Conservation (phyloP, 2,888 invertebrate genomes). For the Cenopis cana region DNA sequence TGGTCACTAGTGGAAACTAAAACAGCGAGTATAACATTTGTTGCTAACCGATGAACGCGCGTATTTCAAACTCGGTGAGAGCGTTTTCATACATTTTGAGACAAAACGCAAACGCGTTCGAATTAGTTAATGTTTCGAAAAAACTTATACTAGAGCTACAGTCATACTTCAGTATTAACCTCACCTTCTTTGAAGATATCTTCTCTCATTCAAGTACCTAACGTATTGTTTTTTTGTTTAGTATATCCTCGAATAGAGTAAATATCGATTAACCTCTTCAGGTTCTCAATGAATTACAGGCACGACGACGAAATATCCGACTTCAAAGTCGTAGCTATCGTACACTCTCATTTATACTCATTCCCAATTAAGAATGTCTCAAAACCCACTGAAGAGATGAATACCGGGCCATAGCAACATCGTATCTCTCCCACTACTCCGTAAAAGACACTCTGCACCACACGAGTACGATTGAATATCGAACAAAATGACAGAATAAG, state of each 20-base stretch:
- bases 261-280: neutral
- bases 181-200: too few species aligned
- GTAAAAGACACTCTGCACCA: neutral
- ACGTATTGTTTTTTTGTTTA: neutral
- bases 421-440: neutral
- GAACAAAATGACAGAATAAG: neutral
- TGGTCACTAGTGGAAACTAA: too few species aligned
- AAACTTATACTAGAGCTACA: too few species aligned
- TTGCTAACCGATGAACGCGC: too few species aligned
- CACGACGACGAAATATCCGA: neutral
- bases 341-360: constrained; percentile 4
- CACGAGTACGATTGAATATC: neutral
- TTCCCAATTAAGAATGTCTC: constrained; percentile 18
- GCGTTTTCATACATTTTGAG: too few species aligned
- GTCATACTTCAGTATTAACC: too few species aligned
- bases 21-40: too few species aligned
- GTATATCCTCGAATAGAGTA: neutral
- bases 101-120: too few species aligned
- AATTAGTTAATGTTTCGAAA: too few species aligned
- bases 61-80: too few species aligned
- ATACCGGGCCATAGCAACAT: neutral
- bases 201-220: too few species aligned
- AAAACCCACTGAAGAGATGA: constrained; percentile 16
- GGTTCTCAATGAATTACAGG: neutral
- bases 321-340: neutral